Percentiles rank a stretch among this genome's conserved stretches.
Evolutionary conservation across 2,113 vertebrate species (phyloP).

Genomic region (Corvus hawaiiensis): DNA sequence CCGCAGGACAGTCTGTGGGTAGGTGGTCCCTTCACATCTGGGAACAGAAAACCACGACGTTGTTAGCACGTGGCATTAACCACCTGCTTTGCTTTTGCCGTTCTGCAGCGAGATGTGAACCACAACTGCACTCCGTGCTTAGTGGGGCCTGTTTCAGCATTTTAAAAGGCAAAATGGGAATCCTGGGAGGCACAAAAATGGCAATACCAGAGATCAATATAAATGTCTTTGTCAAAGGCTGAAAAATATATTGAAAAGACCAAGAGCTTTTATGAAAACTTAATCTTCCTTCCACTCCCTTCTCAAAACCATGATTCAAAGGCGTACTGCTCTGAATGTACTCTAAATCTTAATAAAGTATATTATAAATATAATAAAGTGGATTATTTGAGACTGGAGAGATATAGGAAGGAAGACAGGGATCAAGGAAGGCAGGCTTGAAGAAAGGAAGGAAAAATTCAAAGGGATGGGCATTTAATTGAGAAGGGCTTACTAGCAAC

Average conservation of each 20-base stretch:
- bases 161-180: background rate
- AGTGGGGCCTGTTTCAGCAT: background rate
- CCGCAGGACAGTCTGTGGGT: constrained; percentile 91
- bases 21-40: constrained; percentile 93
- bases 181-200: background rate
- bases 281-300: background rate
- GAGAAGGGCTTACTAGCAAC: background rate
- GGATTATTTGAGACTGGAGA: background rate
- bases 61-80: background rate
- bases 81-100: background rate
- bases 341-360: background rate
- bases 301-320: background rate
- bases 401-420: background rate
- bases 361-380: background rate
- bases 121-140: background rate
- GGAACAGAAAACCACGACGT: background rate
- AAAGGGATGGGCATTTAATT: background rate
- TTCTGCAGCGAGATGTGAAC: background rate
- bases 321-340: accelerated
- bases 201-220: background rate
- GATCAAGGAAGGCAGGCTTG: background rate
- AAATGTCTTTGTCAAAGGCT: background rate
- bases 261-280: background rate
- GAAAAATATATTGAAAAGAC: background rate
- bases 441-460: background rate